These are phyloP conservation scores for Melieria crassipennis DNA, from an alignment of 2,888 invertebrate species.

Conservation along the genomic window DNA sequence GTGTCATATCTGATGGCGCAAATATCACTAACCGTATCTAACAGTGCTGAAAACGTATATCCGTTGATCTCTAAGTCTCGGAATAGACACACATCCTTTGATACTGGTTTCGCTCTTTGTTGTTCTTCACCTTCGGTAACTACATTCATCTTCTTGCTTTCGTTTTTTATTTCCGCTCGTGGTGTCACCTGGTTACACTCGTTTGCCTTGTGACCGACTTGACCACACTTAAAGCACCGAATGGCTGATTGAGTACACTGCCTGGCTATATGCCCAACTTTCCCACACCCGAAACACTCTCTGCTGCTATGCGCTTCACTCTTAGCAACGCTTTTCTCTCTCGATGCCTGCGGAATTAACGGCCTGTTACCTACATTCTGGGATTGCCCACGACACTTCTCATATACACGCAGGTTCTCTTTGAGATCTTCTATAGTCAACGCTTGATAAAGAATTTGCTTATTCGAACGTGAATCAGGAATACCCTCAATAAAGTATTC, in stretches of 20 bases:
- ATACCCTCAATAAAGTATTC: conserved; percentile 40
- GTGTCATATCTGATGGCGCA: conserved; percentile 27
- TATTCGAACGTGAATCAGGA: conserved; percentile 30
- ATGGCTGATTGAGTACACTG: neutral
- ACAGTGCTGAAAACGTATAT: conserved; percentile 18
- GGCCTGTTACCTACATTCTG: neutral
- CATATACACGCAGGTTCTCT: conserved; percentile 35
- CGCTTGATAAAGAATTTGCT: conserved; percentile 32
- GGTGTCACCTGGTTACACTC: neutral
- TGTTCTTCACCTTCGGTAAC: conserved; percentile 22
- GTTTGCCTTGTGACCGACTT: neutral
- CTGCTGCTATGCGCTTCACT: neutral
- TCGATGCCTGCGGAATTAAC: neutral
- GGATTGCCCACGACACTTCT: conserved; percentile 20
- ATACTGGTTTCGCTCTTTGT: neutral
- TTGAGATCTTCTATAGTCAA: conserved; percentile 31
- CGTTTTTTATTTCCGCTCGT: conserved; percentile 1
- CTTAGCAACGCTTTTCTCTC: neutral
- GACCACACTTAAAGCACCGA: conserved; percentile 5
- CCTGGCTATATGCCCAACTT: conserved; percentile 6
- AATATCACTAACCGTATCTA: conserved; percentile 9
- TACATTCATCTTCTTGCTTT: conserved; percentile 24
- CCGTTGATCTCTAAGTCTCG: conserved; percentile 20
- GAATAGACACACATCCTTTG: conserved; percentile 9
- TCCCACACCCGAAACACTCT: conserved; percentile 31